These are phyloP conservation scores for Temnothorax rugatulus DNA, from an alignment of 2,888 invertebrate genomes.

Conservation along the genomic window DNA sequence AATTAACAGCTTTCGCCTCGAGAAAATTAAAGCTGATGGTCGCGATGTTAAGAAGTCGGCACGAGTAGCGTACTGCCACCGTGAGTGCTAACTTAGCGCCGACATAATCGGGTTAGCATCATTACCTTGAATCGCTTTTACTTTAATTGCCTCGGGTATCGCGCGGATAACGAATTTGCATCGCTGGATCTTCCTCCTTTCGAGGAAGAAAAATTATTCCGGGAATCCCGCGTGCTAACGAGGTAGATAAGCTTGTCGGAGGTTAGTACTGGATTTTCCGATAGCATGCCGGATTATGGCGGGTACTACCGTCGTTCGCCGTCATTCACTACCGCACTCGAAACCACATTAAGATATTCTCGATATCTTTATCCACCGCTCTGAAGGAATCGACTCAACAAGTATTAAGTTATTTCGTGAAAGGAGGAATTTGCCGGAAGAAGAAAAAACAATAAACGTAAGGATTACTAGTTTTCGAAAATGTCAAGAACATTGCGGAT, in stretches of 20 bases:
- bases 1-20: slow-evolving; percentile 42
- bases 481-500: slow-evolving; percentile 13
- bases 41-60: slow-evolving; percentile 53
- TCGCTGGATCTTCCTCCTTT: slow-evolving; percentile 44
- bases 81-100: slow-evolving; percentile 44
- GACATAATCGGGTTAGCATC: slow-evolving; percentile 61
- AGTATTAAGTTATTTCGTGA: not conserved
- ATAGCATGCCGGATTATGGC: slow-evolving; percentile 70
- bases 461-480: slow-evolving; percentile 6
- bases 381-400: not conserved
- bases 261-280: slow-evolving; percentile 74
- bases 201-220: slow-evolving; percentile 73
- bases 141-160: slow-evolving; percentile 65
- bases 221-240: slow-evolving; percentile 68
- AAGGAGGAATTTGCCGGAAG: not conserved
- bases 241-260: slow-evolving; percentile 73
- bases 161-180: slow-evolving; percentile 70
- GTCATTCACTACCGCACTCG: slow-evolving; percentile 24
- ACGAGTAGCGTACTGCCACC: slow-evolving; percentile 34
- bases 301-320: slow-evolving; percentile 41
- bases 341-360: slow-evolving; percentile 41
- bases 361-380: slow-evolving; percentile 30
- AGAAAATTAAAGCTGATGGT: slow-evolving; percentile 48
- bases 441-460: not conserved
- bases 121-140: slow-evolving; percentile 70